Evolutionary conservation across 2,113 vertebrate genomes (phyloP), one percentile per base, ranked within the genome.

Genomic region (Anolis carolinensis): DNA sequence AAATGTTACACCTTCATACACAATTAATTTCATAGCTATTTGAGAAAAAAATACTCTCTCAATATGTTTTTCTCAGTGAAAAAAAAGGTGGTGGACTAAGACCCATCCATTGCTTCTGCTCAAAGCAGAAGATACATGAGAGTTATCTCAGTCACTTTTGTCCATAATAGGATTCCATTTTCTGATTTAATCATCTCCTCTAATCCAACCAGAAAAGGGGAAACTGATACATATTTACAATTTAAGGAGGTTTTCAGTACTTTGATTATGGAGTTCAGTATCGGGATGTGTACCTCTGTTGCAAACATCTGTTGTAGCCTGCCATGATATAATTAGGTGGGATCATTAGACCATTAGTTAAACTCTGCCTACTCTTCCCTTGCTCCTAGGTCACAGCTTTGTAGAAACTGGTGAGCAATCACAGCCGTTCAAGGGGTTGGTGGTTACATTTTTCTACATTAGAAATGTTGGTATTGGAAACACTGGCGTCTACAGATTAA

Each of bases 1-100:
- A 93, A 92, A 91, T 91, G 68, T 95, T 93, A 95, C 92, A 94
- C 90, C 93, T 95, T 95, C 94, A 93, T 94, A 95, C 90, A 93
- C 90, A 95, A 88, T 88, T 74, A 79, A 90, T 93, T 92, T 86
- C 90, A 92, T 92, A 93, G 87, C 89, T 94, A 93, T 76, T 91
- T 83, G 70, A 81, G 85, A 81, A 88, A 90, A 44, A 91, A 62
- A 79, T 90, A 93, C 82, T 94, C 90, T 85, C 89, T 90, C 88
- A 85, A 90, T 87, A 89, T 86, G 89, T 93, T 87, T 85, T 86
- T 94, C 91, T 93, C 83, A 74, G 34, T 68, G 80, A 78, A 67
- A 88, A 79, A 86, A 79, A 91, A 52, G 88, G 88, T 83, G 90
- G 90, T 85, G 72, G 65, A 89, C 39, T 86, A 59, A 62, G 79